phyloP scores from a whole-genome alignment of 2,888 invertebrate species.

The Capitulum mitella region DNA sequence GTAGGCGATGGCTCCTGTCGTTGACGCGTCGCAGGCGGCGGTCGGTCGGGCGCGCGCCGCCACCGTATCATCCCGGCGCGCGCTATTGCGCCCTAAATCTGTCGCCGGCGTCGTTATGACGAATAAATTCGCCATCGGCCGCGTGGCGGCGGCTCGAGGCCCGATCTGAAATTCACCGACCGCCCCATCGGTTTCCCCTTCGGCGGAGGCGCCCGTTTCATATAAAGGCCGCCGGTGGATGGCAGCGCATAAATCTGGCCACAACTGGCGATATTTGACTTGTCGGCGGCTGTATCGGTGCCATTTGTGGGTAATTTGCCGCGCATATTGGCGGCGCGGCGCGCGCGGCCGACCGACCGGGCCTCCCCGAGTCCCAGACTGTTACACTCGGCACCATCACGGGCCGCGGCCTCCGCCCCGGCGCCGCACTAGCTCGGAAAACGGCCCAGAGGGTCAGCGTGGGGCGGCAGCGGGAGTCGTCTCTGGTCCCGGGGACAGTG shows the following conservation, averaged over 20 bases:
- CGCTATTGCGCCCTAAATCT: not conserved
- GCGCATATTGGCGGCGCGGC: not conserved
- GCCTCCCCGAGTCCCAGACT: too few species aligned
- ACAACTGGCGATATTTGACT: constrained; percentile 6
- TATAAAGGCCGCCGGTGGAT: not conserved
- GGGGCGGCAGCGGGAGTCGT: too few species aligned
- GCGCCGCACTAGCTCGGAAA: too few species aligned
- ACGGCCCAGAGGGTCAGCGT: too few species aligned
- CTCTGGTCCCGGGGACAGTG: too few species aligned
- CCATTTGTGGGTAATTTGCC: not conserved
- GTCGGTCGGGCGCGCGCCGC: too few species aligned
- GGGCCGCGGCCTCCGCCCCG: too few species aligned
- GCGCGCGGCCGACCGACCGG: too few species aligned
- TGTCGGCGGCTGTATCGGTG: not conserved
- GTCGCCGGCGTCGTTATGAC: not conserved
- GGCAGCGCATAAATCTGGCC: not conserved
- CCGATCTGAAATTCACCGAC: not conserved
- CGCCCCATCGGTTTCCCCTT: not conserved
- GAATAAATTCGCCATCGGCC: not conserved
- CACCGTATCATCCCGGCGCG: not conserved
- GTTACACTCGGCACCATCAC: too few species aligned
- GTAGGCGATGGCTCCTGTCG: too few species aligned
- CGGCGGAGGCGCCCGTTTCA: not conserved
- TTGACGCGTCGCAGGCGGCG: too few species aligned
- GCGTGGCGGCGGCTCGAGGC: not conserved